Evolutionary conservation across 2,113 vertebrate species (phyloP), one percentile per base, ranked within the genome.

Genomic region (Glaucomys volans): DNA sequence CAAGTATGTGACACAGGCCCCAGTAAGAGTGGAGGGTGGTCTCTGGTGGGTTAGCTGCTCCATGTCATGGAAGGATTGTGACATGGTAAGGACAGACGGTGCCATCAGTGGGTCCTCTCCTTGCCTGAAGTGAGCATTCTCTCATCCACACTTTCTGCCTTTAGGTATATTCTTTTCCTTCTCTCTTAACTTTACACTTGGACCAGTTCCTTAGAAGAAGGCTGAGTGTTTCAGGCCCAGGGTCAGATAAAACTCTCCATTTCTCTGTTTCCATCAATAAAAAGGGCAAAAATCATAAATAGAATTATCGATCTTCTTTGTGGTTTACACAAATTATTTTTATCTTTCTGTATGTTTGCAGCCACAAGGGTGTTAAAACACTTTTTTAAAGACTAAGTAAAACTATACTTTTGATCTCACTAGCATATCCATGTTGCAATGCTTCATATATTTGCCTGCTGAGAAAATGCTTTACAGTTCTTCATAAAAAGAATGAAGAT

Each of bases 401-500:
- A 96, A 13, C 17, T 69, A 1, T 72, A 35, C 47, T 94, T 98
- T 76, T 95, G 50, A 91, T 95, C 79, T 97, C 72, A 57, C n/a
- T 90, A 7, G 81, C 96, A 26, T 47, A 54, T 30, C 80, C 30
- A 0, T 0, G 3, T 90, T 95, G 74, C 71, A 0, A 0, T 87
- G 77, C 37, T 81, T 97, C 90, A 32, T 91, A 13, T 74, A 82
- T 91, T 96, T 97, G 80, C 77, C 91, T 97, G 71, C 79, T 0
- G 0, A 97, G 92, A 97, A 98, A 97, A 96, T 37, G n/a, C 20
- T 12, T 30, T 93, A 26, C 30, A 72, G 12, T n/a, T 97, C 77
- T 96, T 98, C 82, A 71, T 82, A 72, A 95, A 91, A 97, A 71
- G 71, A 95, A 92, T 81, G 93, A 90, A 97, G 86, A 97, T 97